Percentiles rank a stretch among this genome's conserved stretches.
Conservation (phyloP, 2,113 vertebrate genomes). For the Henicopernis longicauda region DNA sequence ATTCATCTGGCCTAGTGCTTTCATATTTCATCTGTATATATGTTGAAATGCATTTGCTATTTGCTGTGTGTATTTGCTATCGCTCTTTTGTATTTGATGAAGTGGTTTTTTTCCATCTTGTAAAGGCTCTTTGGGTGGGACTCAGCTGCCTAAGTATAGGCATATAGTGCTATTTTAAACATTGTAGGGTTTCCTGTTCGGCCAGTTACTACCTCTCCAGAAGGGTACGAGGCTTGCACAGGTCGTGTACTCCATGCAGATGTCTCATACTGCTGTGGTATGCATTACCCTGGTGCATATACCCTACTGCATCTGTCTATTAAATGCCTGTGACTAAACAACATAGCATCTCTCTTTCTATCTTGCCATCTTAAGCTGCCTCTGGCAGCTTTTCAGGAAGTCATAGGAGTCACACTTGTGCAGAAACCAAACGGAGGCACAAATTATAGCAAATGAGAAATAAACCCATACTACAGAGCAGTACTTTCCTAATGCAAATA, state of each 20-base stretch:
- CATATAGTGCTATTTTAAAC: not conserved
- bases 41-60: constrained; percentile 9
- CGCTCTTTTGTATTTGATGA: not conserved
- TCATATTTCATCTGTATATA: constrained; percentile 44
- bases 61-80: not conserved
- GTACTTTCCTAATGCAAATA: not conserved
- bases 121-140: not conserved
- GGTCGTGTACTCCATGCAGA: not conserved
- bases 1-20: constrained; percentile 49
- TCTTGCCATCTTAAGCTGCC: not conserved
- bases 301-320: not conserved
- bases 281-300: not conserved
- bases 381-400: not conserved
- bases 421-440: not conserved
- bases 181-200: not conserved
- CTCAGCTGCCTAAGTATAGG: not conserved
- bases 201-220: not conserved
- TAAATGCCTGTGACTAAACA: not conserved
- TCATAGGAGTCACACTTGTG: not conserved
- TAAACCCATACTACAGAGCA: not conserved
- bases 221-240: not conserved
- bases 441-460: not conserved
- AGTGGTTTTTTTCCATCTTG: not conserved
- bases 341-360: not conserved
- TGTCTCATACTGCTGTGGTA: not conserved